phyloP scores from a whole-genome alignment of 2,888 invertebrate genomes.

The Macrophya annulata region DNA sequence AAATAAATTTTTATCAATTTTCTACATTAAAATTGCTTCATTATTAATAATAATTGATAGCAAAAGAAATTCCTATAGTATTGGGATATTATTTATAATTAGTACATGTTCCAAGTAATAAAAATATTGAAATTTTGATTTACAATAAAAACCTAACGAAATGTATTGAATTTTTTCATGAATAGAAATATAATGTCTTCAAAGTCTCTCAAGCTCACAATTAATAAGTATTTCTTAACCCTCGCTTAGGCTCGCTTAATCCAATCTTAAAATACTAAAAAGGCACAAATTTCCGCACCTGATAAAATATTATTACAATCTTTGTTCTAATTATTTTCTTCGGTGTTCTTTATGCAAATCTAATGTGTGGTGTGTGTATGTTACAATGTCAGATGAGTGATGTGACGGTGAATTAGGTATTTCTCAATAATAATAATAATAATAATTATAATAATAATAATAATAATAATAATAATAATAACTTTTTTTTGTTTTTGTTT shows the following conservation, averaged over 20 bases:
- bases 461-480: constrained; percentile 34
- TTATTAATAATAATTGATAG: not conserved
- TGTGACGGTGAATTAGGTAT: constrained; percentile 52
- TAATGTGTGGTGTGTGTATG: constrained; percentile 61
- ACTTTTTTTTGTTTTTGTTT: constrained; percentile 62
- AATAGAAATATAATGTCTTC: constrained; percentile 41
- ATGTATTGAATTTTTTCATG: constrained; percentile 27
- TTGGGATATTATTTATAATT: constrained; percentile 39
- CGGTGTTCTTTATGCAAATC: constrained; percentile 55
- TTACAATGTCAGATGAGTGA: constrained; percentile 61
- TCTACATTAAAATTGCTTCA: not conserved
- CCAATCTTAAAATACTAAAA: constrained; percentile 78
- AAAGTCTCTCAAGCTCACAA: constrained; percentile 57
- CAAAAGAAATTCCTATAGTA: constrained; percentile 32
- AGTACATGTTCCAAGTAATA: constrained; percentile 37
- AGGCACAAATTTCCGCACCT: constrained; percentile 76
- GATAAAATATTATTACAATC: constrained; percentile 59
- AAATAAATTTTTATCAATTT: not conserved
- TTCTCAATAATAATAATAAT: constrained; percentile 46
- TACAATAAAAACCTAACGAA: constrained; percentile 56
- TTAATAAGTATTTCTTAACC: constrained; percentile 66
- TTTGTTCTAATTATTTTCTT: constrained; percentile 67
- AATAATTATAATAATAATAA: constrained; percentile 6
- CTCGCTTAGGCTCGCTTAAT: constrained; percentile 74
- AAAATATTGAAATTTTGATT: constrained; percentile 36